Conservation (phyloP, 64 coral and sea anemone species). For the Actinia equina region DNA sequence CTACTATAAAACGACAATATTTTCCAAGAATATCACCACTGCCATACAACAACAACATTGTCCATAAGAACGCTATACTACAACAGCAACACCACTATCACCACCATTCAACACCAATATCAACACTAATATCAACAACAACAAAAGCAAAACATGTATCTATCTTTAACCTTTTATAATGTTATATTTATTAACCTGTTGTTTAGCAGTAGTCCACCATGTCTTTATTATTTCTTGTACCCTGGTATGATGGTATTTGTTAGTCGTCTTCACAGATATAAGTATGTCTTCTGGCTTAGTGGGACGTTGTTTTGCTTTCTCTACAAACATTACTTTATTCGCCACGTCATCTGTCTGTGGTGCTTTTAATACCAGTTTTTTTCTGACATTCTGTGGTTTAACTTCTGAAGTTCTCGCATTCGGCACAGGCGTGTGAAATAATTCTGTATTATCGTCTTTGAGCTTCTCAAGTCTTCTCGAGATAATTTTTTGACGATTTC, state of each 20-base stretch:
- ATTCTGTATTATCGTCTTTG: neutral
- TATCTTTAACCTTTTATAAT: neutral
- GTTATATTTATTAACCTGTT: slow-evolving; percentile 38
- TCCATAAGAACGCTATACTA: no score
- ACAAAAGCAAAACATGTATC: neutral
- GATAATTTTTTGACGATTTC: slow-evolving; percentile 4
- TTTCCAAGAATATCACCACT: no score
- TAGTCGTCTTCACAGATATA: slow-evolving; percentile 79
- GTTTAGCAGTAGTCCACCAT: slow-evolving; percentile 51
- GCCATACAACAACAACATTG: no score
- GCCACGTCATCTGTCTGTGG: neutral
- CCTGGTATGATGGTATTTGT: slow-evolving; percentile 51
- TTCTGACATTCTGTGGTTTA: neutral
- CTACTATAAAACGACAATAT: no score
- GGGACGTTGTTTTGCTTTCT: neutral
- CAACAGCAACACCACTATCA: no score
- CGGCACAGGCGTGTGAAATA: neutral
- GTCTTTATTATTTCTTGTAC: slow-evolving; percentile 44
- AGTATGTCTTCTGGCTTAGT: slow-evolving; percentile 63
- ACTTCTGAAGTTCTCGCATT: neutral
- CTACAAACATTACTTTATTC: neutral
- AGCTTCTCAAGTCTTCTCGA: slow-evolving; percentile 4
- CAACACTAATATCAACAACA: neutral
- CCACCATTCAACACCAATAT: neutral
- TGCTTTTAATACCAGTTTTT: neutral